Conservation (phyloP, 2,797 vertebrate species). For the Crax fasciolata region DNA sequence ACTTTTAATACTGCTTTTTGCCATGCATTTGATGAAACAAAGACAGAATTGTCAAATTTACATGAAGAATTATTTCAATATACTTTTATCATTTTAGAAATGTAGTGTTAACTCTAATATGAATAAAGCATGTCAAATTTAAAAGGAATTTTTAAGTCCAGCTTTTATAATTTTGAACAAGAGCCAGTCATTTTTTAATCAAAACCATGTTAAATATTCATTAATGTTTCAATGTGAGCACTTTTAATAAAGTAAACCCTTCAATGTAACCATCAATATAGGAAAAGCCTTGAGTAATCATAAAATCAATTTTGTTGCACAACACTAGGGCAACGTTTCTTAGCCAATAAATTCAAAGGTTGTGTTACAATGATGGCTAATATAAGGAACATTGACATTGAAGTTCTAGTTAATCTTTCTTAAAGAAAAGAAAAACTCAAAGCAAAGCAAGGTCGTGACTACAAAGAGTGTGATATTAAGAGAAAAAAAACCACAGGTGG, state of each 20-base stretch:
- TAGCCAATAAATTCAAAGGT: not conserved
- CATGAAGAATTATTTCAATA: constrained; percentile 58
- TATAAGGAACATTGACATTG: not conserved
- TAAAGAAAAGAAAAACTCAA: not conserved
- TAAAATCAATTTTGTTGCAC: not conserved
- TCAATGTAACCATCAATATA: not conserved
- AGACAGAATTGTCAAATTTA: constrained; percentile 24
- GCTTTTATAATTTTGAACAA: constrained; percentile 54
- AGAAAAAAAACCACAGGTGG: not conserved
- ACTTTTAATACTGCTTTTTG: not conserved
- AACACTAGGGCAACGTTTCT: not conserved
- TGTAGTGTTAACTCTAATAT: constrained; percentile 37
- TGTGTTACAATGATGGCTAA: not conserved
- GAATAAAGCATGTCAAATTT: constrained; percentile 59
- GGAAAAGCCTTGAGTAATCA: constrained; percentile 12
- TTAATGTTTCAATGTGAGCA: constrained; percentile 32
- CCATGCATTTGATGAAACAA: not conserved
- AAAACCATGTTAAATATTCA: constrained; percentile 71
- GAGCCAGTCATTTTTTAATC: constrained; percentile 56
- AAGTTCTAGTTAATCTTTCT: not conserved
- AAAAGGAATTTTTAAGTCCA: constrained; percentile 43
- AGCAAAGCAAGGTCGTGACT: not conserved
- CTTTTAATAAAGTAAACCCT: constrained; percentile 36
- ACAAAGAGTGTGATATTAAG: not conserved
- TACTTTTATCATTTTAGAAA: constrained; percentile 21